Evolutionary conservation across 2,113 vertebrate species (phyloP).

Genomic region (Labeo rohita): DNA sequence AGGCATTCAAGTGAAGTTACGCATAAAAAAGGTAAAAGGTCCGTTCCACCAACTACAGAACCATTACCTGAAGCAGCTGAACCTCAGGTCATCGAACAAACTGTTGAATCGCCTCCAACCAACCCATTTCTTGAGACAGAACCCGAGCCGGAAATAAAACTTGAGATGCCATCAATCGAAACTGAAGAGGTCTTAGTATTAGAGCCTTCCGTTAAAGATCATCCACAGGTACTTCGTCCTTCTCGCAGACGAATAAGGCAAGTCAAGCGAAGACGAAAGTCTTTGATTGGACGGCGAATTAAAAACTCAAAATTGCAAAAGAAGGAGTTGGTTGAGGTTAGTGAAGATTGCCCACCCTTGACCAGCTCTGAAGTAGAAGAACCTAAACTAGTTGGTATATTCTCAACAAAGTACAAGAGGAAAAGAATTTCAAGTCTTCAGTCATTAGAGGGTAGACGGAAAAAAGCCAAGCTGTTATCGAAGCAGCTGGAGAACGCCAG

Average conservation of each 20-base stretch:
- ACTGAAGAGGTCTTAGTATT: conserved; percentile 64
- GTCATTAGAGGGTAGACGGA: conserved; percentile 63
- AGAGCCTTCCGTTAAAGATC: conserved; percentile 60
- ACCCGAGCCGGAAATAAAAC: conserved; percentile 61
- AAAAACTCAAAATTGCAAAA: conserved; percentile 65
- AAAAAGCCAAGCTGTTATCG: conserved; percentile 63
- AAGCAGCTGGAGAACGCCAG: conserved; percentile 74
- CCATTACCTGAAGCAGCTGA: conserved; percentile 36
- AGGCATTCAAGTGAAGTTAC: conserved; percentile 24
- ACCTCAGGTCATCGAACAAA: conserved; percentile 39
- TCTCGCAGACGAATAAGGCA: conserved; percentile 62
- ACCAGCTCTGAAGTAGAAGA: conserved; percentile 40
- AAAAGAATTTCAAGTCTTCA: conserved; percentile 62
- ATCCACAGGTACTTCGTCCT: conserved; percentile 28
- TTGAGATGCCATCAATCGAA: conserved; percentile 64
- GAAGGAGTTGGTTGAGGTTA: conserved; percentile 41
- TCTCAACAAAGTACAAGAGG: conserved; percentile 72
- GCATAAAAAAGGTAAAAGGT: conserved; percentile 32
- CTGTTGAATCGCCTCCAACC: conserved; percentile 27
- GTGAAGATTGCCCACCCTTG: conserved; percentile 34
- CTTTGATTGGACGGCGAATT: conserved; percentile 72
- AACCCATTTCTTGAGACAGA: conserved; percentile 50
- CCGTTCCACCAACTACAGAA: conserved; percentile 56
- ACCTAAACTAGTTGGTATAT: conserved; percentile 69
- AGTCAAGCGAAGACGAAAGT: conserved; percentile 71